These are phyloP conservation scores for Chloroclysta siterata DNA, from an alignment of 2,888 invertebrate species.

Conservation along the genomic window DNA sequence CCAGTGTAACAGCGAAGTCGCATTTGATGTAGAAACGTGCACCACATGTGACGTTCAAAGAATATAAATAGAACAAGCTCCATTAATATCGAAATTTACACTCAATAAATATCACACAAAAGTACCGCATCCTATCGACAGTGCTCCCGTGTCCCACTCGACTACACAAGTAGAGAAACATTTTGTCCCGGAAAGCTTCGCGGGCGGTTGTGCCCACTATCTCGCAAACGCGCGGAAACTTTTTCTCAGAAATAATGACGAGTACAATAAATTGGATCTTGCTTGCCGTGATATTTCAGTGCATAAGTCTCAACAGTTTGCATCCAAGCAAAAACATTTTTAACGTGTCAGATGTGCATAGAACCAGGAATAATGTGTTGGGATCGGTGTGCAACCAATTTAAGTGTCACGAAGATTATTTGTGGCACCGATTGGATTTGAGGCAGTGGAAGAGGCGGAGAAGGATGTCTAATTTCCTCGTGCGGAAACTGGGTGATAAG, in stretches of 20 bases:
- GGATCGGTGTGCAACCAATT: conserved; percentile 53
- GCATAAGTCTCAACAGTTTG: conserved; percentile 54
- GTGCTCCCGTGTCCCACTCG: conserved; percentile 39
- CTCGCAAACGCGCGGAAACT: conserved; percentile 45
- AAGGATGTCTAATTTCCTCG: conserved; percentile 51
- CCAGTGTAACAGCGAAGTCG: conserved; percentile 22
- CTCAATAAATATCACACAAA: conserved; percentile 38
- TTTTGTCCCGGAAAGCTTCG: conserved; percentile 64
- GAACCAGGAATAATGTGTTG: conserved; percentile 42
- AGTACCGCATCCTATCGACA: conserved; percentile 52
- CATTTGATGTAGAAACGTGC: conserved; percentile 23
- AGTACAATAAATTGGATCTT: conserved; percentile 57
- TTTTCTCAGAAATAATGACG: conserved; percentile 51
- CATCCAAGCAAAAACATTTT: conserved; percentile 43
- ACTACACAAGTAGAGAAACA: conserved; percentile 50
- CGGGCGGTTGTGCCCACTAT: conserved; percentile 64
- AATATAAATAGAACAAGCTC: conserved; percentile 35
- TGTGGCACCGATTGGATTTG: conserved; percentile 64
- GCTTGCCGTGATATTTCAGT: conserved; percentile 58
- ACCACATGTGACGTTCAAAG: conserved; percentile 26
- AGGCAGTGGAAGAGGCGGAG: conserved; percentile 75
- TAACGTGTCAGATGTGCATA: conserved; percentile 43
- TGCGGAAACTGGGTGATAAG: conserved; percentile 34
- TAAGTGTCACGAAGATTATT: conserved; percentile 60
- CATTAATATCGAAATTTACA: conserved; percentile 27